These are phyloP conservation scores for Cassiopea andromeda DNA, from an alignment of 30 jellyfish, hydroid and myxozoan genomes.

Conservation along the genomic window DNA sequence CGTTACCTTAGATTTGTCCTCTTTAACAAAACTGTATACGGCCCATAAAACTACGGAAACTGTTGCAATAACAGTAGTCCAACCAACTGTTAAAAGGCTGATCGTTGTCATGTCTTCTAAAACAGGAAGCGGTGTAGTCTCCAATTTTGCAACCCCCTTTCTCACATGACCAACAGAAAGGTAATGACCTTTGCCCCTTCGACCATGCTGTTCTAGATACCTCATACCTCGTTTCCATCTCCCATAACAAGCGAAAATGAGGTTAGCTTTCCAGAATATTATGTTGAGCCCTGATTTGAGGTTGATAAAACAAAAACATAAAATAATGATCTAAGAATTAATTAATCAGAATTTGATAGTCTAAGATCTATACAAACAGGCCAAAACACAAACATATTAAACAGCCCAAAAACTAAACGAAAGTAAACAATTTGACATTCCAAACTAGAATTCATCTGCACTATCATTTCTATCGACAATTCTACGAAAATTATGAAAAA, in stretches of 20 bases:
- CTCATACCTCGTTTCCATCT: conserved; percentile 9
- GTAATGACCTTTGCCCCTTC: conserved; percentile 27
- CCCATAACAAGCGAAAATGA: neutral
- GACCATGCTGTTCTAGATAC: neutral
- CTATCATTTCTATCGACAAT: neutral
- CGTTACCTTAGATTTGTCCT: conserved; percentile 42
- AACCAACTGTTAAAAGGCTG: conserved; percentile 5
- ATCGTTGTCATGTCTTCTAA: conserved; percentile 13
- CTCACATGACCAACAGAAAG: conserved; percentile 40
- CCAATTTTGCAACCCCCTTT: neutral
- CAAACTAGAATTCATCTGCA: neutral
- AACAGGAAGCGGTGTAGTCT: neutral
- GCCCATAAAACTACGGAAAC: conserved; percentile 35
- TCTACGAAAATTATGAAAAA: neutral
- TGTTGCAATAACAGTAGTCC: conserved; percentile 55
- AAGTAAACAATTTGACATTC: neutral
- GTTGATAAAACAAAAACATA: no score
- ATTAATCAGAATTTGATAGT: no score
- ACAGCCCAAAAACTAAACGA: no score
- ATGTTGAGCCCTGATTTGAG: no score
- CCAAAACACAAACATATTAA: no score
- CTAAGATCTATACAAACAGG: no score
- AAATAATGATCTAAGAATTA: no score
- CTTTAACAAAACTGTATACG: conserved; percentile 15
- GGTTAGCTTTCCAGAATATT: neutral